Conservation (phyloP, 2,113 vertebrate species). For the Synchiropus splendidus region DNA sequence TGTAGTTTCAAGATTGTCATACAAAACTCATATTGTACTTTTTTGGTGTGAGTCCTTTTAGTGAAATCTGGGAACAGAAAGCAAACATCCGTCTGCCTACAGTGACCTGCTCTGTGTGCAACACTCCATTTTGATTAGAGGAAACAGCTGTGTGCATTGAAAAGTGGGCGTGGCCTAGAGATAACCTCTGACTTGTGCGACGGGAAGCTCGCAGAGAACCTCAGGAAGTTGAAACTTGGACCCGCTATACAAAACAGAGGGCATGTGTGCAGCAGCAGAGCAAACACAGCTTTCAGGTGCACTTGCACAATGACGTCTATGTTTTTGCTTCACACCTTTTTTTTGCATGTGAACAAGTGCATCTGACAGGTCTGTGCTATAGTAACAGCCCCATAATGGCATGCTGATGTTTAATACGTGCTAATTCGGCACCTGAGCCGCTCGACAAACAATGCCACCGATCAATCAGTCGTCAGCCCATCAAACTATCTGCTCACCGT, state of each 20-base stretch:
- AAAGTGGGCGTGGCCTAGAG: slow-evolving; percentile 23
- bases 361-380: slow-evolving; percentile 1
- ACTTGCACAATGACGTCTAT: slow-evolving; percentile 28
- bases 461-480: slow-evolving; percentile 47
- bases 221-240: slow-evolving; percentile 52
- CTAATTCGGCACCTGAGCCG: slow-evolving; percentile 32
- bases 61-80: slow-evolving; percentile 5
- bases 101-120: no score
- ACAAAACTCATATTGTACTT: background rate
- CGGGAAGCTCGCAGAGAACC: slow-evolving; percentile 50
- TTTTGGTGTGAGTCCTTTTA: background rate
- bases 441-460: slow-evolving; percentile 36
- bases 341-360: background rate
- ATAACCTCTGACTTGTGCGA: slow-evolving; percentile 58
- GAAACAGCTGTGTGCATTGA: slow-evolving; percentile 61
- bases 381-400: slow-evolving; percentile 10
- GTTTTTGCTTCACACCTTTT: slow-evolving; percentile 7
- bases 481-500: slow-evolving; percentile 26
- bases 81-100: slow-evolving; percentile 8
- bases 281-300: slow-evolving; percentile 48
- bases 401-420: slow-evolving; percentile 12
- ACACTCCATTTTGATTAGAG: slow-evolving; percentile 37
- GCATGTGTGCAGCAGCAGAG: slow-evolving; percentile 22
- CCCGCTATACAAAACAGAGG: slow-evolving; percentile 28
- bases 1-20: background rate